phyloP scores from a whole-genome alignment of 2,888 invertebrate genomes.

The Synanthedon formicaeformis region DNA sequence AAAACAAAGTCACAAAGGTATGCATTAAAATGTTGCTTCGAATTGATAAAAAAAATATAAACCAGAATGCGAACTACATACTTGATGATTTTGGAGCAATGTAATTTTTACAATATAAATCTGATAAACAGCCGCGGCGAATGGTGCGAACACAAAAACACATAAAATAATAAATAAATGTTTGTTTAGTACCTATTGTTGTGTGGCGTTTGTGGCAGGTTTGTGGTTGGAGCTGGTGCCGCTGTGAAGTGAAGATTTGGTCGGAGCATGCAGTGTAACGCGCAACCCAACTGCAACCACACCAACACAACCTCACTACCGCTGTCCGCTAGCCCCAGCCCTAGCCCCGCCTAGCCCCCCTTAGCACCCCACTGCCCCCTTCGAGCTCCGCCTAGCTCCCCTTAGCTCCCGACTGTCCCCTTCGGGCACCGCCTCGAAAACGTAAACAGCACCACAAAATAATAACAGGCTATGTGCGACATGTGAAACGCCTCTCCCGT shows the following conservation, averaged over 20 bases:
- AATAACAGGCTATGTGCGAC: constrained; percentile 34
- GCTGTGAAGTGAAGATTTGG: constrained; percentile 70
- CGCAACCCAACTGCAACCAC: constrained; percentile 92
- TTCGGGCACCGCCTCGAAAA: constrained; percentile 6
- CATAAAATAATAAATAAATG: constrained; percentile 62
- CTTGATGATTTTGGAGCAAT: constrained; percentile 40
- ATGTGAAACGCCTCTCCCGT: constrained; percentile 44
- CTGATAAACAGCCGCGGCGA: constrained; percentile 54
- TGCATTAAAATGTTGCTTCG: constrained; percentile 69
- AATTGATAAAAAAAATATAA: constrained; percentile 25
- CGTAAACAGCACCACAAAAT: constrained; percentile 11
- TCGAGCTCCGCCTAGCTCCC: constrained; percentile 8
- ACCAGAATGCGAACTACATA: constrained; percentile 50
- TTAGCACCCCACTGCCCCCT: constrained; percentile 17
- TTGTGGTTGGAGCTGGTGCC: constrained; percentile 70
- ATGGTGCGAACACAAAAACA: constrained; percentile 68
- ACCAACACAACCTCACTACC: constrained; percentile 67
- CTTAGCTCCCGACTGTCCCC: constrained; percentile 17
- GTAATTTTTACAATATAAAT: constrained; percentile 41
- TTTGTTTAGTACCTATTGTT: constrained; percentile 68
- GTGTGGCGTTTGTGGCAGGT: constrained; percentile 68
- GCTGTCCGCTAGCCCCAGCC: constrained; percentile 19
- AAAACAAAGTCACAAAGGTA: constrained; percentile 52
- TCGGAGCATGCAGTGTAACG: constrained; percentile 91
- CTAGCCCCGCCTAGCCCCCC: constrained; percentile 9